Conservation (phyloP, 2,797 vertebrate species). For the Karalla daura region DNA sequence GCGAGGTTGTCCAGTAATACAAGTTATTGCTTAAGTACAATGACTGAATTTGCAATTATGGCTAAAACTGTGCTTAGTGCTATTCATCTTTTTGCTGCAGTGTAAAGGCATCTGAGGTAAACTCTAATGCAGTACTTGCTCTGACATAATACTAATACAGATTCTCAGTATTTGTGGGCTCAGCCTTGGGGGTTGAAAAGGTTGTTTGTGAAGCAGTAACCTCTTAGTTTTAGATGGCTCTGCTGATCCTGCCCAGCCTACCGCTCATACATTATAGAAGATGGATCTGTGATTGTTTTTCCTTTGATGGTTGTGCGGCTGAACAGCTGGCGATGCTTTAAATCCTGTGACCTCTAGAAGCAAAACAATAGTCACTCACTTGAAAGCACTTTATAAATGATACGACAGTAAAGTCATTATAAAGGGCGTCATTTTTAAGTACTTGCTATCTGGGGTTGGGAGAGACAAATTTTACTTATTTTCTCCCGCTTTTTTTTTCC, state of each 20-base stretch:
- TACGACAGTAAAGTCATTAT: slow-evolving; percentile 59
- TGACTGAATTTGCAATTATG: background rate
- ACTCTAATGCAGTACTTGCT: background rate
- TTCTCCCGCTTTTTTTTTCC: slow-evolving; percentile 26
- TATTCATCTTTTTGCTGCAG: background rate
- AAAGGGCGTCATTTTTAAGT: slow-evolving; percentile 57
- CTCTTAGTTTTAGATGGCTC: slow-evolving; percentile 39
- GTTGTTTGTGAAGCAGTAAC: slow-evolving; percentile 38
- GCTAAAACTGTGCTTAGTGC: background rate
- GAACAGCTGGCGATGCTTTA: slow-evolving; percentile 76
- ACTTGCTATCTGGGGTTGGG: slow-evolving; percentile 48
- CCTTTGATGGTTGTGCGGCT: slow-evolving; percentile 62
- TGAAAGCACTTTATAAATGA: slow-evolving; percentile 71
- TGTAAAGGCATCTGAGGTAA: slow-evolving; percentile 7
- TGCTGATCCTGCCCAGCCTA: slow-evolving; percentile 51
- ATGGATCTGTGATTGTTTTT: slow-evolving; percentile 72
- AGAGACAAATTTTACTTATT: slow-evolving; percentile 38
- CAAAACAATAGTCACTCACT: slow-evolving; percentile 72
- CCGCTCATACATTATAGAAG: slow-evolving; percentile 57
- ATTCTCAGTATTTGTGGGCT: slow-evolving; percentile 4
- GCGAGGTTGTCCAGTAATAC: too few relatives aligned
- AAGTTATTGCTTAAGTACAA: background rate
- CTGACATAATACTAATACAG: background rate
- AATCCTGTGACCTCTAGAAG: slow-evolving; percentile 76
- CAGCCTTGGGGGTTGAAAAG: slow-evolving; percentile 9